Evolutionary conservation across 2,888 invertebrate species (phyloP), one percentile per base, ranked within the genome.

Genomic region (Xestia sexstrigata): DNA sequence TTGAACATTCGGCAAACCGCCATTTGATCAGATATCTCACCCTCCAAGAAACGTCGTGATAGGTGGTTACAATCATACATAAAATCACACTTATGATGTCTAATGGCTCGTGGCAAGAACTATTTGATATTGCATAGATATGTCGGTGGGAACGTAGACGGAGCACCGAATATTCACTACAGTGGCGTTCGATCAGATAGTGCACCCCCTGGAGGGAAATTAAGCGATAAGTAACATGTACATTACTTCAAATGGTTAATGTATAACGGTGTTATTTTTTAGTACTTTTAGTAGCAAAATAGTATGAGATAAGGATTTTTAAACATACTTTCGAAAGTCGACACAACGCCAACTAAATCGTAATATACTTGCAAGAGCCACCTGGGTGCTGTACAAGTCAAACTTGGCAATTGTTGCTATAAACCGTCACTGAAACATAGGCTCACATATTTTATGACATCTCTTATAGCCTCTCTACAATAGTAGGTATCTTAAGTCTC

Each of bases 71-170:
- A 68, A 74, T 77, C 78, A 55, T 26, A 76, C 83, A 86, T 74
- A 86, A 77, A 74, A 83, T 86, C 78, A 77, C 83, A 86, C 83
- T 86, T 77, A 83, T 58, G 78, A 52, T 58, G 66, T 23, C 69
- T 83, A 83, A 83, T 85, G 82, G 70, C 52, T 82, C 49, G 71
- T 78, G 47, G 70, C 67, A 74, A 75, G 70, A 39, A 86, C 79
- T 86, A 83, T 86, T 70, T 74, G 71, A 69, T 83, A 69, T 35
- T 55, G 35, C 63, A 65, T 71, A 65, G 71, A 74, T 63, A 52
- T 58, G 69, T 66, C 42, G 35, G 52, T 74, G 65, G 60, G 79
- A 62, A 82, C 73, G 60, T 67, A 74, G 68, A 83, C 76, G 17
- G 67, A 76, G 70, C 23, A 17, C 83, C 65, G 26, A 83, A 83